Conservation (phyloP, 1,140 invertebrate genomes). For the Sarcophaga peregrina region DNA sequence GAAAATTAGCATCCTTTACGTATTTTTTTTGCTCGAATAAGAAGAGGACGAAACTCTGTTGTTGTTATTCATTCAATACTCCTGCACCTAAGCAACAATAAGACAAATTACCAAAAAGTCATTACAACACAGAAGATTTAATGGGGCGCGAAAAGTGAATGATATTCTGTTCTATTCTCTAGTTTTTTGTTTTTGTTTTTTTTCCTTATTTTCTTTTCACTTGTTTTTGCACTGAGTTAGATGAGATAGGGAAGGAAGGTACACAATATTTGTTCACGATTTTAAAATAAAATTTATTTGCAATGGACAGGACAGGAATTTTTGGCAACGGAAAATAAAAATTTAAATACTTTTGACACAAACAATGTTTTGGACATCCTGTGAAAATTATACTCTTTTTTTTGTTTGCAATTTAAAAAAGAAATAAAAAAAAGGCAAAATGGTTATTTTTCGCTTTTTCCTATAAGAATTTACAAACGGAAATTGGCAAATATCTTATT, state of each 20-base stretch:
- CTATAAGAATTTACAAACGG: slow-evolving; percentile 42
- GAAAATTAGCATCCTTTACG: slow-evolving; percentile 32
- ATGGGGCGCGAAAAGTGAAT: slow-evolving; percentile 34
- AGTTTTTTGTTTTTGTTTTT: not conserved
- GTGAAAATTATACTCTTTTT: slow-evolving; percentile 59
- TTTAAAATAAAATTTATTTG: slow-evolving; percentile 41
- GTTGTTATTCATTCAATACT: not conserved
- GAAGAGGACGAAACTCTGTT: not conserved
- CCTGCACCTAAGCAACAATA: slow-evolving; percentile 20
- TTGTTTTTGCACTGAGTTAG: too few species aligned
- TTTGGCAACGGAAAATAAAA: slow-evolving; percentile 52
- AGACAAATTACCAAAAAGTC: slow-evolving; percentile 30
- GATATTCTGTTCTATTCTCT: not conserved
- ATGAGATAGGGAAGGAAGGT: too few species aligned
- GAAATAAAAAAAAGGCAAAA: not conserved
- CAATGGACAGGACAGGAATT: slow-evolving; percentile 22
- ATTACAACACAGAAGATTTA: slow-evolving; percentile 13
- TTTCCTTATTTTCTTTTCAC: too few species aligned
- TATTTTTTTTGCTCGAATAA: not conserved
- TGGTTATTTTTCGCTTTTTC: slow-evolving; percentile 33
- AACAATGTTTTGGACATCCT: slow-evolving; percentile 66
- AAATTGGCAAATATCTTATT: slow-evolving; percentile 59
- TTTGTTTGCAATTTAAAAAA: too few species aligned
- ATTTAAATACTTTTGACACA: slow-evolving; percentile 59
- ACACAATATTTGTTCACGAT: not conserved